A percentile compares a stretch with the other conserved stretches of the same genome.
Conservation (phyloP, 2,113 vertebrate species). For the Pyxicephalus adspersus region DNA sequence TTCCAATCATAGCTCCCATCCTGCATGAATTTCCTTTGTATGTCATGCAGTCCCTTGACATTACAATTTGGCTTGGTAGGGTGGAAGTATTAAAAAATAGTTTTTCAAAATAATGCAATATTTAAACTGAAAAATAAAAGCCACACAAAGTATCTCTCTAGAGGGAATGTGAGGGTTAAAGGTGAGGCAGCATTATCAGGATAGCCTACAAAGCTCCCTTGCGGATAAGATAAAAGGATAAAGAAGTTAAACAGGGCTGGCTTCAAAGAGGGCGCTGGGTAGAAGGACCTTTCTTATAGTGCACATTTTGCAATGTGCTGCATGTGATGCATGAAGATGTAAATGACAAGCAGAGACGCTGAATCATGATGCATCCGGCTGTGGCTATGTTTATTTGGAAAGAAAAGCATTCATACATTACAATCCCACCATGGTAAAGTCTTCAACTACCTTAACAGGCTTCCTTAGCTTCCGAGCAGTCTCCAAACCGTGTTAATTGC, state of each 20-base stretch:
- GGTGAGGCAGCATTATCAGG: not conserved
- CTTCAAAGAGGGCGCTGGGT: not conserved
- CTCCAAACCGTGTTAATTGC: not conserved
- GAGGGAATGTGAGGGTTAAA: not conserved
- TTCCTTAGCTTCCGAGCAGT: too few relatives aligned
- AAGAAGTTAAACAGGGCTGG: not conserved
- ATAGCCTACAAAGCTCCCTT: not conserved
- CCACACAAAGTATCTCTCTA: too few relatives aligned
- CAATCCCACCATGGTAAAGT: not conserved
- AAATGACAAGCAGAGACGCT: conserved; percentile 33
- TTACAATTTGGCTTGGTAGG: too few relatives aligned
- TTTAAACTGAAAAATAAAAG: too few relatives aligned
- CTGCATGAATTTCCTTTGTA: too few relatives aligned
- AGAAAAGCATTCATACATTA: conserved; percentile 8
- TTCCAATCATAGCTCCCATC: too few relatives aligned
- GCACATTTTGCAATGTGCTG: not conserved
- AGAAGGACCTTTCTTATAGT: not conserved
- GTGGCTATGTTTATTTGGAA: conserved; percentile 2
- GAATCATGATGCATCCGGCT: conserved; percentile 43
- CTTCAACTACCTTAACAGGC: not conserved
- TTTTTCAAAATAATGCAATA: too few relatives aligned
- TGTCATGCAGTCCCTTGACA: too few relatives aligned
- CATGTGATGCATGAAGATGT: conserved; percentile 10
- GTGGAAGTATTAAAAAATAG: too few relatives aligned
- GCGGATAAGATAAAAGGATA: conserved; percentile 18